Base-by-base conservation (phyloP, 2,113 vertebrate species). In the Felis chaus region DNA sequence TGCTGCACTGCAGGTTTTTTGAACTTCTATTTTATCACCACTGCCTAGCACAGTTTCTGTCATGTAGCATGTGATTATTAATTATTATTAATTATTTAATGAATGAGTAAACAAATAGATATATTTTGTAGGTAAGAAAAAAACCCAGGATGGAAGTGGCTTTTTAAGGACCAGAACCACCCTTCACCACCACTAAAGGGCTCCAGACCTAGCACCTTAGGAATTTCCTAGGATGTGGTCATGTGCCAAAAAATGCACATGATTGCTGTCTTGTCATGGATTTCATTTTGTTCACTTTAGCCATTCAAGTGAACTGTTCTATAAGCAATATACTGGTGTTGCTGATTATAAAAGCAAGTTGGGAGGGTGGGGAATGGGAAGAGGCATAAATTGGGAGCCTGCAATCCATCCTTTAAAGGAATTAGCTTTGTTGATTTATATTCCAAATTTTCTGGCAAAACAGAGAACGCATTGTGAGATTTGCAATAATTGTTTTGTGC, bases 401-500 rank as follows among this genome's bases (percentile, higher is more conserved):
- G 16, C 55, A 57, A 89, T 78, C 41, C 55, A 89, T 21, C 88
- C n/a, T 92, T 95, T 71, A 80, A 96, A 92, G 33, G 16, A 92
- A 19, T 84, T 14, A 50, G 55, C 29, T 87, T 92, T 93, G 61
- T 79, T 93, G 83, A 23, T 41, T 92, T 97, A 89, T 76, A 84
- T 87, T 95, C 10, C 69, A 57, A 74, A 1, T 48, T 89, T 82
- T 91, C 92, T 93, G 29, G 39, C 23, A 80, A 76, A 83, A 41
- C 45, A 93, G 97, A 95, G n/a, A 95, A 63, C 4, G 95, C 79
- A 36, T 86, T 88, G 1, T 94, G 45, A 92, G 33, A 94, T 97
- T 95, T 88, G 69, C 65, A 97, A 79, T 95, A 97, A 97, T 83
- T 97, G 31, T 90, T 94, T 97, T 97, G 31, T 92, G 63, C 91